Evolutionary conservation across 23 tunicate genomes (phyloP).

Genomic region (Oikopleura albicans): DNA sequence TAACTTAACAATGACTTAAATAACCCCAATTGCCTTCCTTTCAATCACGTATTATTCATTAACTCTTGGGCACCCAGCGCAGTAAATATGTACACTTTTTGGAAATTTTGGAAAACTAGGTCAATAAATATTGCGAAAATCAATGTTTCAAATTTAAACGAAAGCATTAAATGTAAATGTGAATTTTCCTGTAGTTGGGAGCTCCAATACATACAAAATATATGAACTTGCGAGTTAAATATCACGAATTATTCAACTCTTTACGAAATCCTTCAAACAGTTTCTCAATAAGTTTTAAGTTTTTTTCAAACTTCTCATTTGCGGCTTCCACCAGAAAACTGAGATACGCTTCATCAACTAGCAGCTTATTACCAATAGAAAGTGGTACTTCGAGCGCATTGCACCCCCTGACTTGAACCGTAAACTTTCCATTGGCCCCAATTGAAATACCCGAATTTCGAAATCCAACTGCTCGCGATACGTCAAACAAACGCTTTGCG

Average conservation of each 20-base stretch:
- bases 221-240: no score
- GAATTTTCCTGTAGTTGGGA: no score
- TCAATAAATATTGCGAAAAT: background rate
- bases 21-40: no score
- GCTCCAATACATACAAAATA: no score
- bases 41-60: no score
- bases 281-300: background rate
- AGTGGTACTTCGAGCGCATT: background rate
- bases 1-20: no score
- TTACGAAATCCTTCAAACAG: background rate
- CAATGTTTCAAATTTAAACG: no score
- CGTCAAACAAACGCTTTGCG: background rate
- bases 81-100: no score
- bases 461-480: background rate
- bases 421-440: background rate
- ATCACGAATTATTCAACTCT: no score
- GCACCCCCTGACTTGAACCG: background rate
- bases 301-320: background rate
- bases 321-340: background rate
- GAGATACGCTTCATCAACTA: background rate
- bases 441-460: background rate
- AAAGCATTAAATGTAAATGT: no score
- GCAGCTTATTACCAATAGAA: background rate
- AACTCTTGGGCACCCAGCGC: no score
- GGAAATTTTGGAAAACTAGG: no score